Percentiles rank a stretch among this genome's conserved stretches.
These are phyloP conservation scores for Champsocephalus gunnari DNA, from an alignment of 2,797 vertebrate genomes.

Conservation along the genomic window DNA sequence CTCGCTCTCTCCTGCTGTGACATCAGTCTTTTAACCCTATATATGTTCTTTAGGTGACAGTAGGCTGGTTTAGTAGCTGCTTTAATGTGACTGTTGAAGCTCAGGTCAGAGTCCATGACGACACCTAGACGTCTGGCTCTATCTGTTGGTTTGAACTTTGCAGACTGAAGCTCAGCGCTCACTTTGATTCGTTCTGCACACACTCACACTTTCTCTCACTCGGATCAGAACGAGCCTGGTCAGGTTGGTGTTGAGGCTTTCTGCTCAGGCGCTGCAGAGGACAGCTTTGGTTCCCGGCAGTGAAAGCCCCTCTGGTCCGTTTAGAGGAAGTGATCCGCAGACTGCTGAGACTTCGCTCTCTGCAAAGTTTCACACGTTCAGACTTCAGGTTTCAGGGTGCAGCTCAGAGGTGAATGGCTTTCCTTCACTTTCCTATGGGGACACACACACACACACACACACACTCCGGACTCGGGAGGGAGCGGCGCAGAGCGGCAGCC, in stretches of 20 bases:
- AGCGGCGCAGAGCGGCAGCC: constrained; percentile 10
- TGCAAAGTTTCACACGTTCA: constrained; percentile 29
- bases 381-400: constrained; percentile 5
- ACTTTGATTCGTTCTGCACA: no score
- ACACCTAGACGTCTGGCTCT: no score
- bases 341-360: constrained; percentile 74
- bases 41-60: no score
- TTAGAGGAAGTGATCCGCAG: constrained; percentile 63
- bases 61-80: no score
- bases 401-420: constrained; percentile 70
- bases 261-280: constrained; percentile 42
- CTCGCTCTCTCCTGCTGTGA: no score
- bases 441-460: background rate
- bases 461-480: constrained; percentile 5
- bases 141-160: no score
- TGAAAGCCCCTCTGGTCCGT: constrained; percentile 75
- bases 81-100: no score
- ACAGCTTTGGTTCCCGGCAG: constrained; percentile 36
- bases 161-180: no score
- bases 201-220: no score
- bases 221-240: no score
- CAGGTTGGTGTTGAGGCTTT: constrained; percentile 14
- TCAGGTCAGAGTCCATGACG: no score
- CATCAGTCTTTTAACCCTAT: no score
- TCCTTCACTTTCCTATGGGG: constrained; percentile 76